Evolutionary conservation across 2,888 invertebrate genomes (phyloP).

Genomic region (Carpatolechia fugitivella): DNA sequence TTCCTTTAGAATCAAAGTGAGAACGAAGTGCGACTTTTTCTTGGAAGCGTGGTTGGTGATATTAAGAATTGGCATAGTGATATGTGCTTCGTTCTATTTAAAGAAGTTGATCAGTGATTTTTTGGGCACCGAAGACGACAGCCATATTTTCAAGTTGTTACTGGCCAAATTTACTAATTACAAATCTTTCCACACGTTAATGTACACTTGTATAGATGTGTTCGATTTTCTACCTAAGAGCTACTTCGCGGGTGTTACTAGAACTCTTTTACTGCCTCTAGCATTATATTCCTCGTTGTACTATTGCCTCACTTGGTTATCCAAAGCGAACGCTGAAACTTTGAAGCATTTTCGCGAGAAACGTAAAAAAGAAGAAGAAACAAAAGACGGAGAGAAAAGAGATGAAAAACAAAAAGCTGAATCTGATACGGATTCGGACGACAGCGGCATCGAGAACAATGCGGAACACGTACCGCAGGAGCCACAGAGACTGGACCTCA

Average conservation of each 20-base stretch:
- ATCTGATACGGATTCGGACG: constrained; percentile 54
- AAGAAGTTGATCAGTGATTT: constrained; percentile 61
- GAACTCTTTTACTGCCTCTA: not conserved
- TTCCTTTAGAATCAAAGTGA: constrained; percentile 49
- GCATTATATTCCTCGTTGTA: not conserved
- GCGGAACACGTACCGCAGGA: constrained; percentile 55
- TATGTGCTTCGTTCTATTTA: constrained; percentile 50
- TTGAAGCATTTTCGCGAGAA: not conserved
- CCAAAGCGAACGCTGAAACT: not conserved
- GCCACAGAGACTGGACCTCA: constrained; percentile 36
- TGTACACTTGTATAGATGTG: constrained; percentile 88
- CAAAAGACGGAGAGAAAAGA: not conserved
- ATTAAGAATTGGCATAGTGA: constrained; percentile 40
- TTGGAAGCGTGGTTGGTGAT: constrained; percentile 50
- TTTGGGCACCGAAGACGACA: constrained; percentile 71
- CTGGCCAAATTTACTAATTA: constrained; percentile 83
- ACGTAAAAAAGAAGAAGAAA: too few relatives aligned
- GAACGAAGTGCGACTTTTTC: constrained; percentile 45
- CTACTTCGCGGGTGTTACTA: not conserved
- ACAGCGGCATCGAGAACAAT: constrained; percentile 77
- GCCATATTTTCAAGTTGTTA: constrained; percentile 86
- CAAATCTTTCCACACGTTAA: constrained; percentile 85
- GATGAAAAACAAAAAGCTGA: not conserved
- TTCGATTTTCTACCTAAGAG: constrained; percentile 83
- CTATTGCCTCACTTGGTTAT: not conserved